Base-by-base conservation (phyloP, 2,888 invertebrate genomes). In the Physocephala rufipes region DNA sequence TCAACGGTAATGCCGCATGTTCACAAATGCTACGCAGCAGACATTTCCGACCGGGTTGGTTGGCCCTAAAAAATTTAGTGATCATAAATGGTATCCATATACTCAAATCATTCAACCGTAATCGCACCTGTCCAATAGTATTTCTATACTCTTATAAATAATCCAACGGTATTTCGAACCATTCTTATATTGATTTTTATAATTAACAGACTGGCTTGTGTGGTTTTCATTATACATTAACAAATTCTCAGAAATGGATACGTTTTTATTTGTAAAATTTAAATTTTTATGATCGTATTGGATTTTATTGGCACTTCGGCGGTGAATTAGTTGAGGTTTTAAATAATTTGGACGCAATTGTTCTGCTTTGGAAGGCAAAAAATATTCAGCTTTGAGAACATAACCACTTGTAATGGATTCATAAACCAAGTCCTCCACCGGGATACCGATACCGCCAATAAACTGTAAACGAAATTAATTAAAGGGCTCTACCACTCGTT, bases 11-110 rank as follows among this genome's bases (percentile, higher is more conserved):
- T 78, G 90, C 89, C 0, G 93, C 91, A 36, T 91, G 89, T 83
- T 94, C 93, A 82, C 94, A 94, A 82, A 94, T 92, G 76, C 91
- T 89, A 78, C 92, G 89, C 75, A 94, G 86, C 77, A 94, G 83
- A 85, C 94, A 94, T 49, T 90, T 89, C 75, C 90, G 89, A 7
- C 92, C 92, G 69, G 89, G 87, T 76, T 90, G 88, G 16, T 90
- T 89, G 78, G 90, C 89, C 79, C 91, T 92, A 45, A 7, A 58
- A 26, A 15, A 66, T 12, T 30, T 19, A 13, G 19, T 1, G 47
- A 15, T 64, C 1, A 64, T 9, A 30, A 53, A 28, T 36, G 4
- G 9, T 12, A 13, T 13, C 19, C 30, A 30, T 9, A 26, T 24
- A 49, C 28, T n/a, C 21, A 4, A 24, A 19, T 9, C 36, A 36